Base-by-base conservation (phyloP, 2,113 vertebrate genomes). In the Vulpes lagopus region DNA sequence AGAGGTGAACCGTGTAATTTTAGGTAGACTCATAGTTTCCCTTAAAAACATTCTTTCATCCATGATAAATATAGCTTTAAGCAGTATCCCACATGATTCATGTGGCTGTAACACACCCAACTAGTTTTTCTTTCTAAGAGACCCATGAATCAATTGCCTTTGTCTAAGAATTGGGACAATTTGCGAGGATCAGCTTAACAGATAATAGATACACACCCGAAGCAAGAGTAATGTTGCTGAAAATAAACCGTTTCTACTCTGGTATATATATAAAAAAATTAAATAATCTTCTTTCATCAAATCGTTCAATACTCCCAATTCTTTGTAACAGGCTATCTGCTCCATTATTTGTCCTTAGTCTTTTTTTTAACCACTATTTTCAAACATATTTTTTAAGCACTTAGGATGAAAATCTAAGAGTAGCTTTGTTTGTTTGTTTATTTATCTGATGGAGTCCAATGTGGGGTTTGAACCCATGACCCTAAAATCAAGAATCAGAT, bases 51-150 rank as follows among this genome's bases (percentile, higher is more conserved):
- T 89, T 87, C 43, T 97, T 67, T 71, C 17, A 95, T 78, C 73
- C 32, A 43, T 49, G 76, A 96, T 94, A 97, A 98, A 97, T 43
- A 97, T 32, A 97, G n/a, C 85, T 90, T 49, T 57, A 53, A 97
- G 91, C 64, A 96, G 64, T 73, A 95, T n/a, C 88, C 73, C 53
- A 73, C 11, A 7, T 94, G 96, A 96, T 83, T 97, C 96, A 89
- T 38, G 17, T 62, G 51, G 62, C 11, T 74, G 53, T 74, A 93
- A 95, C 23, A 65, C 19, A 92, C 57, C 53, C 79, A 83, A 38
- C 32, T 57, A 84, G 82, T n/a, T 96, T 7, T 23, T 71, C 86
- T 96, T 97, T 95, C 94, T 97, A 92, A 95, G 27, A 74, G 20
- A 97, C 82, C 32, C 3, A 71, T 94, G 82, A 98, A 97, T 98